Percentiles rank a stretch among this genome's conserved stretches.
Evolutionary conservation across 2,888 invertebrate species (phyloP).

Genomic region (Malthinus flaveolus): DNA sequence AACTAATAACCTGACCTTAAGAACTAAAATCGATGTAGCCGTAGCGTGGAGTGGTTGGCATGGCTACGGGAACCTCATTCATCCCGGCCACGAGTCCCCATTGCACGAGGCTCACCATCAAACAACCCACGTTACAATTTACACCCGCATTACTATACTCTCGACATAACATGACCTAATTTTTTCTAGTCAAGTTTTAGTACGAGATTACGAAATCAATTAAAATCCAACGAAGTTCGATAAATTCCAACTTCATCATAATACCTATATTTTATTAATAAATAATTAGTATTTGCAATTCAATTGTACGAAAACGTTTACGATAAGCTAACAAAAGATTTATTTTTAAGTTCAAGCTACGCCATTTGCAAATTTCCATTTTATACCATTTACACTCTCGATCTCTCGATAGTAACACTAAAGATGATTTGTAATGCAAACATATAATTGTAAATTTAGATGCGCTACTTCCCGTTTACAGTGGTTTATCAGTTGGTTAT

Average conservation of each 20-base stretch:
- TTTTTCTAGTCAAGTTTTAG: slow-evolving; percentile 3
- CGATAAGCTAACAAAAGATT: no score
- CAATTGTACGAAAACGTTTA: no score
- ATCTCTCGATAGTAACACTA: no score
- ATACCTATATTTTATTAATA: no score
- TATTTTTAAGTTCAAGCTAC: no score
- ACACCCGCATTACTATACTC: slow-evolving; percentile 23
- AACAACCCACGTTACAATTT: slow-evolving; percentile 19
- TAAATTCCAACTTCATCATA: no score
- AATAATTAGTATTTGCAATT: no score
- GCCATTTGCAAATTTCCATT: no score
- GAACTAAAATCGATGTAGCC: slow-evolving; percentile 54
- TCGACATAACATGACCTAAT: slow-evolving; percentile 11
- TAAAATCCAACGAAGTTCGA: no score
- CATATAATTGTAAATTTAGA: slow-evolving; percentile 26
- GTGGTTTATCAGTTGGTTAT: slow-evolving; percentile 26
- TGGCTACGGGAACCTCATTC: slow-evolving; percentile 60
- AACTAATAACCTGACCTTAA: slow-evolving; percentile 42
- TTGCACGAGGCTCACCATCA: slow-evolving; percentile 19
- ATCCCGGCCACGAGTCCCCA: slow-evolving; percentile 56
- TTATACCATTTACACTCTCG: no score
- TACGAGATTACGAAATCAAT: no score
- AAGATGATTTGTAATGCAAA: slow-evolving; percentile 22
- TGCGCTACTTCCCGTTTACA: slow-evolving; percentile 25
- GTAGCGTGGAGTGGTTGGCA: slow-evolving; percentile 51